Evolutionary conservation across 2,113 vertebrate species (phyloP).

Genomic region (Eudyptes chrysolophus): DNA sequence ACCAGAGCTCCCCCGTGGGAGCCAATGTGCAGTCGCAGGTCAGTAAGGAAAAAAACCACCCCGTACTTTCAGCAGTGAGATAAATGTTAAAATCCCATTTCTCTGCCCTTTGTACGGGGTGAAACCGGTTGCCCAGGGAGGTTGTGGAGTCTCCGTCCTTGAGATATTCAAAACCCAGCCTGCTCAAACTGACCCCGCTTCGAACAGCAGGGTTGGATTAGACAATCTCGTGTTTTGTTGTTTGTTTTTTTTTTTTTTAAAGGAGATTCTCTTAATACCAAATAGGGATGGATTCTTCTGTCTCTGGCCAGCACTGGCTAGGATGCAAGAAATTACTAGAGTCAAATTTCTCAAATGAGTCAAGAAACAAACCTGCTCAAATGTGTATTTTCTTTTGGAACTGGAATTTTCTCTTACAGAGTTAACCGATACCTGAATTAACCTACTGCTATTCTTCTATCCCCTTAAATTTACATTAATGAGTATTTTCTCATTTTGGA

Average conservation of each 20-base stretch:
- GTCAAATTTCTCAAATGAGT: background rate
- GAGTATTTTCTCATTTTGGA: background rate
- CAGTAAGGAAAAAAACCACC: background rate
- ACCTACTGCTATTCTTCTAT: background rate
- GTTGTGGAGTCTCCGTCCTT: background rate
- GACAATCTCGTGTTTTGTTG: too few species aligned
- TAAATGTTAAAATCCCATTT: background rate
- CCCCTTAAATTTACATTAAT: background rate
- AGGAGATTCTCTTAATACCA: background rate
- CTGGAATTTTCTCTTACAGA: background rate
- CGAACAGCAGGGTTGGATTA: background rate
- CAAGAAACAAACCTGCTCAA: background rate
- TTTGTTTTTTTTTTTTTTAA: background rate
- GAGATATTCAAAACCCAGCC: background rate
- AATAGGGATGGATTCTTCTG: background rate
- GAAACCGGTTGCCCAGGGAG: background rate
- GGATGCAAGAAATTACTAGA: too few species aligned
- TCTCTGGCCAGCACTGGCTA: background rate
- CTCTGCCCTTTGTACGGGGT: background rate
- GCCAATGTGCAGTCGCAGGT: slow-evolving; percentile 52
- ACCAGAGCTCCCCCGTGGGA: slow-evolving; percentile 38
- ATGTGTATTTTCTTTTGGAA: background rate
- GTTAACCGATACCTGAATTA: background rate
- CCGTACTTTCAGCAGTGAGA: background rate
- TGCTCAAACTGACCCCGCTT: background rate